Base-by-base conservation (phyloP, 2,113 vertebrate genomes). In the Acrocephalus arundinaceus region DNA sequence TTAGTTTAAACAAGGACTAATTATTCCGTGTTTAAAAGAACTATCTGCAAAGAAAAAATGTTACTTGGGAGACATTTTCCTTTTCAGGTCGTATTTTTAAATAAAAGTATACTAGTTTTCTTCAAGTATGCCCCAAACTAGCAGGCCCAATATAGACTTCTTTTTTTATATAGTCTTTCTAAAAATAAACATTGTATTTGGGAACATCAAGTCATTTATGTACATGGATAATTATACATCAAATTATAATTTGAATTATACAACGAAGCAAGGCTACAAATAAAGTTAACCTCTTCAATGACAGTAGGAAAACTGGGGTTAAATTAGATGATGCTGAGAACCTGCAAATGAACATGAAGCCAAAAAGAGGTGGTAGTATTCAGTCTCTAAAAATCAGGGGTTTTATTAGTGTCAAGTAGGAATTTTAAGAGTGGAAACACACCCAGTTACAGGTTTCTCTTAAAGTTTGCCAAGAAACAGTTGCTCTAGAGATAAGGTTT, bases 401-500 rank as follows among this genome's bases (percentile, higher is more conserved):
- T 16, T 51, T 76, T 90, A 13, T 73, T 52, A 52, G 17, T 14
- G 21, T 65, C 39, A 80, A 62, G 15, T 5, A 71, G 30, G 19
- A 17, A 43, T 83, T 76, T 90, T 78, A 87, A 68, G 77, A 68
- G 66, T 81, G 58, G 54, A 86, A 87, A 94, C 88, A 92, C 83
- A 75, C 76, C 61, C 62, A 82, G 31, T 87, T 85, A 86, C 61
- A 75, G 27, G 18, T 88, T 74, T 37, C 73, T 94, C 82, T 49
- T 58, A 22, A 77, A 89, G 70, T 85, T 89, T 87, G n/a, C 80
- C 1, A 15, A 68, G 62, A 33, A 95, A 55, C 25, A 11, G 80
- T 90, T 93, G 88, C 66, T 94, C 49, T 58, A 41, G 37, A 92
- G 92, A 95, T 92, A 94, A 94, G 57, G 25, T 87, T 93, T 95